Base-by-base conservation (phyloP, 2,888 invertebrate genomes). In the Pristionchus entomophagus region DNA sequence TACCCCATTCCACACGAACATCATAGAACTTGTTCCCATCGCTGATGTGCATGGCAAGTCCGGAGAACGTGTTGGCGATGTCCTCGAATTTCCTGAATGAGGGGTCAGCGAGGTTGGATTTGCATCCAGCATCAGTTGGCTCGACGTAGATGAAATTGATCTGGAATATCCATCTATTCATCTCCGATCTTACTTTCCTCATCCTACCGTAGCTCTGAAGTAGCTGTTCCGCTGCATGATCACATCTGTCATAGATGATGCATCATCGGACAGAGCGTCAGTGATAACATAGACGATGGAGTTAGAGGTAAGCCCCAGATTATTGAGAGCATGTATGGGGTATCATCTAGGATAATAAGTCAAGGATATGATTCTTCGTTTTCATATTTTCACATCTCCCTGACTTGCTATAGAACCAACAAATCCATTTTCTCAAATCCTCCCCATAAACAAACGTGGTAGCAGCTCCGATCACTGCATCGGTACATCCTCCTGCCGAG, bases 131-230 rank as follows among this genome's bases (percentile, higher is more conserved):
- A n/a, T 22, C 51, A 35, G 88, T 88, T 35, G 89, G 88, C 59
- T 87, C 82, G 29, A 91, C 87, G 77, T 89, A 89, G 65, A 91
- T 86, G 87, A 91, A 90, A 87, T 89, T 88, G 85, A 90, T 86
- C 90, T 90, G 84, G 3, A 51, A 51, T 22, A 22, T 26, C 26
- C n/a, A 10, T 56, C 56, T n/a, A 26, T 2, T 53, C 53, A 19
- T 22, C 22, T n/a, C n/a, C 53, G 6, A 6, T n/a, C 19, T 19
- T 32, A 19, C 35, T 56, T 26, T 56, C 56, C 19, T 35, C 22
- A 19, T 59, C 82, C 41, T 56, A 83, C 82, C 26, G 82, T 62
- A 62, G 62, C 82, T n/a, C 29, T 56, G 45, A 41, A 83, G 62
- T 83, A 83, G 29, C 59, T 62, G 62, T 83, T 83, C 38, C 38